A percentile compares a stretch with the other conserved stretches of the same genome.
phyloP scores from a whole-genome alignment of 2,888 invertebrate genomes.

The Rhingia rostrata region DNA sequence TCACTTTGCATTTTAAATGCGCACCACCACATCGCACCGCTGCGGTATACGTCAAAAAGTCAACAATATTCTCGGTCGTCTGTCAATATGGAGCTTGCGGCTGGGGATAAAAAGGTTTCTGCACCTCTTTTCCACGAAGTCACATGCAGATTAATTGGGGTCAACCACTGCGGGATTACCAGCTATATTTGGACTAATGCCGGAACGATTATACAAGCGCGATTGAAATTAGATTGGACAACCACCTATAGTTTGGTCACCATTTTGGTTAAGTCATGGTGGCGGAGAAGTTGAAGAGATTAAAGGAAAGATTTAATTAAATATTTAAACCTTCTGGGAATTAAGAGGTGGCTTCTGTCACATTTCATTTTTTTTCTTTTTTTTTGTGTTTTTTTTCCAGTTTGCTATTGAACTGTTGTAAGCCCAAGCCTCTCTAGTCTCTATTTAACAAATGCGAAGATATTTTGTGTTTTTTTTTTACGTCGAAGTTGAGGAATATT shows the following conservation, averaged over 20 bases:
- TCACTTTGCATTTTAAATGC: constrained; percentile 49
- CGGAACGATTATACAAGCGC: constrained; percentile 47
- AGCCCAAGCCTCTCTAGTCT: no score
- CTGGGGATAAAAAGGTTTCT: constrained; percentile 45
- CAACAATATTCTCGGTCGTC: constrained; percentile 40
- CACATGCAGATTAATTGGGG: constrained; percentile 45
- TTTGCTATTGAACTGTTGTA: no score
- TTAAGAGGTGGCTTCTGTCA: no score
- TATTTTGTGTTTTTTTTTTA: no score
- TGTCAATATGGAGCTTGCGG: constrained; percentile 53
- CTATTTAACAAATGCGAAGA: no score
- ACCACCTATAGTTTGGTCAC: not conserved
- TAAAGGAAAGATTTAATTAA: no score
- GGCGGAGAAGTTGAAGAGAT: no score
- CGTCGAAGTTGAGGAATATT: no score
- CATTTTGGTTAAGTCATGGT: not conserved
- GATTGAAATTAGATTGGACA: not conserved
- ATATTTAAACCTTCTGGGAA: no score
- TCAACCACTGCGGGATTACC: constrained; percentile 34
- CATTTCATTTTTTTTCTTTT: no score
- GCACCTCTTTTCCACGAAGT: constrained; percentile 44
- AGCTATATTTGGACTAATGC: constrained; percentile 35
- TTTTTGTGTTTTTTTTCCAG: no score
- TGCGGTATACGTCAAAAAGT: constrained; percentile 45
- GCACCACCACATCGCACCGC: constrained; percentile 34